A percentile compares a stretch with the other conserved stretches of the same genome.
phyloP scores from a whole-genome alignment of 2,113 vertebrate species.

The Nyctereutes procyonoides region DNA sequence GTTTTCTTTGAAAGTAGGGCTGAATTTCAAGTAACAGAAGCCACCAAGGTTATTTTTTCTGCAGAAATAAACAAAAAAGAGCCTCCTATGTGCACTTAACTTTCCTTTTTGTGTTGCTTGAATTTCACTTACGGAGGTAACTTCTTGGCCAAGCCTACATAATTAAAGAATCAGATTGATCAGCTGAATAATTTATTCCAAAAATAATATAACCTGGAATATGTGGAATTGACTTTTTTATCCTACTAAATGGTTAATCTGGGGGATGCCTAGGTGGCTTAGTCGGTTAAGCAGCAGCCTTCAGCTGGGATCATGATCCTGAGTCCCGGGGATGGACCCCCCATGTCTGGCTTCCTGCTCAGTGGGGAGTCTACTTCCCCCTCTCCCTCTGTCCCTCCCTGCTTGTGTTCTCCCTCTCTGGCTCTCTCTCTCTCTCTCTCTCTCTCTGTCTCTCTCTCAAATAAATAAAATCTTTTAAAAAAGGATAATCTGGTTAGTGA shows the following conservation, averaged over 20 bases:
- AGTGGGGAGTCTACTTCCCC: too few relatives aligned
- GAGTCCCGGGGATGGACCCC: too few relatives aligned
- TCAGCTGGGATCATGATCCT: too few relatives aligned
- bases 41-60: slow-evolving; percentile 48
- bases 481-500: neutral
- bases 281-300: too few relatives aligned
- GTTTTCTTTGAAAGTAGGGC: slow-evolving; percentile 78
- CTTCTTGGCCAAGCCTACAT: neutral
- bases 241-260: slow-evolving; percentile 9
- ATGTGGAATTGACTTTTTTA: neutral
- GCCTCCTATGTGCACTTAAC: neutral
- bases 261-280: too few relatives aligned
- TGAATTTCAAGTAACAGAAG: slow-evolving; percentile 44
- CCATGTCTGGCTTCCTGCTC: too few relatives aligned
- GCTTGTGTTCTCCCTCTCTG: too few relatives aligned
- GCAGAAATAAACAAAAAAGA: slow-evolving; percentile 24
- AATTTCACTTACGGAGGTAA: slow-evolving; percentile 3
- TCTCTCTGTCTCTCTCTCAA: too few relatives aligned
- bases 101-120: neutral
- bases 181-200: slow-evolving; percentile 5
- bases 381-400: too few relatives aligned
- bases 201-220: slow-evolving; percentile 10
- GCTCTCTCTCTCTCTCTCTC: too few relatives aligned
- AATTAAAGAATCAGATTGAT: neutral
- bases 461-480: too few relatives aligned